Evolutionary conservation across 2,797 vertebrate species (phyloP), one percentile per base, ranked within the genome.

Genomic region (Hyperoplus lanceolatus): DNA sequence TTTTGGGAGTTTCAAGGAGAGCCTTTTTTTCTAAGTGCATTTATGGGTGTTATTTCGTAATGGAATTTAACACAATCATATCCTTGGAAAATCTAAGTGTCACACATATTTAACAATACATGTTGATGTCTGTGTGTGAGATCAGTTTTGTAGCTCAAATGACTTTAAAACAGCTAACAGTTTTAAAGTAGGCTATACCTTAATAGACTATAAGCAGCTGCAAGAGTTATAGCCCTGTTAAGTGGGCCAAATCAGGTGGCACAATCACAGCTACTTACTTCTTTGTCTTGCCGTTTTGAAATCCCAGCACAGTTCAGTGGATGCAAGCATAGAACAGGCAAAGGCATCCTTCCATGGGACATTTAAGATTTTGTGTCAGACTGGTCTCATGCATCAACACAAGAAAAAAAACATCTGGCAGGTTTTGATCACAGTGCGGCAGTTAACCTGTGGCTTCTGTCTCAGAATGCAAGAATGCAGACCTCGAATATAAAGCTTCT

Each of bases 281-380:
- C 41, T 49, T 36, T 6, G 4, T 43, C 10, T 14, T 36, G 4
- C 62, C 58, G n/a, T 43, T 36, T 50, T 16, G 13, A 57, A 29
- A 43, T 38, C 6, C 61, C 41, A 16, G 56, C 62, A 21, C 9
- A 46, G n/a, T 21, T 15, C 39, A 13, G 0, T 14, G 8, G 15
- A n/a, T 21, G 11, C 53, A 61, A 62, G 36, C 48, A 59, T 29
- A 42, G 9, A 51, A 67, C 38, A 51, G 16, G 41, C 45, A n/a
- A 55, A 49, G 11, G 8, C 36, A 67, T 48, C 62, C 15, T 66
- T 62, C 54, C 41, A 63, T 2, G 48, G 15, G 39, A 39, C 1
- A 2, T 72, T 66, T 81, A 14, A 51, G 53, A 56, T 76, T 84
- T 75, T 36, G 54, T 43, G 12, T 70, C 70, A 48, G 65, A 50